Percentiles rank a stretch among this genome's conserved stretches.
Evolutionary conservation across 1,140 invertebrate genomes (phyloP).

Genomic region (Diorhabda carinulata): DNA sequence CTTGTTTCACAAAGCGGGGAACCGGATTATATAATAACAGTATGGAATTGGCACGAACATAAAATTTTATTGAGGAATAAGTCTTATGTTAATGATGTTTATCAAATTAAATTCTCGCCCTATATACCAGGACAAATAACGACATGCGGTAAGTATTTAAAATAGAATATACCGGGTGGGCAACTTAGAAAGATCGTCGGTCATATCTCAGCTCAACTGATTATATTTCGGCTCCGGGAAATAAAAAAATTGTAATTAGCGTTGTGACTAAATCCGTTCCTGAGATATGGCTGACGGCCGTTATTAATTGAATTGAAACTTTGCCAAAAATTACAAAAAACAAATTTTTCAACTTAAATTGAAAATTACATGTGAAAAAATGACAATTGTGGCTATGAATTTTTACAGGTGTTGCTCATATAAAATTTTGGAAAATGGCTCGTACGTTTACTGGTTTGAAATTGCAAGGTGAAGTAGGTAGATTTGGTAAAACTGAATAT

Average conservation of each 20-base stretch:
- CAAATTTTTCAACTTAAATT: too few relatives aligned
- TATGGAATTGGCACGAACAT: constrained; percentile 79
- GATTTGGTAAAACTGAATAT: constrained; percentile 87
- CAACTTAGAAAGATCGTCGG: too few relatives aligned
- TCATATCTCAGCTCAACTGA: too few relatives aligned
- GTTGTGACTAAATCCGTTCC: too few relatives aligned
- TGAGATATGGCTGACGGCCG: too few relatives aligned
- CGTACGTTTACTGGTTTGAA: constrained; percentile 87
- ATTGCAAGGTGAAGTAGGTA: constrained; percentile 76
- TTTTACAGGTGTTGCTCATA: constrained; percentile 63
- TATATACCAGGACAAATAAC: constrained; percentile 72
- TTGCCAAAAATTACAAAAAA: too few relatives aligned
- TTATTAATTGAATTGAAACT: too few relatives aligned
- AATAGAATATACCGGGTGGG: too few relatives aligned
- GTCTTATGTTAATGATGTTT: constrained; percentile 76
- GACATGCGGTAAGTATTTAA: constrained; percentile 58
- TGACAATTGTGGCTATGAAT: not conserved
- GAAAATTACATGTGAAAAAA: too few relatives aligned
- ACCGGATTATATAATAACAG: constrained; percentile 80
- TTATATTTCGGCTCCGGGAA: too few relatives aligned
- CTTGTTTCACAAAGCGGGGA: constrained; percentile 78
- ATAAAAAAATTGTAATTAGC: too few relatives aligned
- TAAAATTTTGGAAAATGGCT: constrained; percentile 92
- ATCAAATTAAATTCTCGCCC: constrained; percentile 73
- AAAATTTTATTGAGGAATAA: constrained; percentile 71